Conservation (phyloP, 2,797 vertebrate genomes). For the Sebastes steindachneri region DNA sequence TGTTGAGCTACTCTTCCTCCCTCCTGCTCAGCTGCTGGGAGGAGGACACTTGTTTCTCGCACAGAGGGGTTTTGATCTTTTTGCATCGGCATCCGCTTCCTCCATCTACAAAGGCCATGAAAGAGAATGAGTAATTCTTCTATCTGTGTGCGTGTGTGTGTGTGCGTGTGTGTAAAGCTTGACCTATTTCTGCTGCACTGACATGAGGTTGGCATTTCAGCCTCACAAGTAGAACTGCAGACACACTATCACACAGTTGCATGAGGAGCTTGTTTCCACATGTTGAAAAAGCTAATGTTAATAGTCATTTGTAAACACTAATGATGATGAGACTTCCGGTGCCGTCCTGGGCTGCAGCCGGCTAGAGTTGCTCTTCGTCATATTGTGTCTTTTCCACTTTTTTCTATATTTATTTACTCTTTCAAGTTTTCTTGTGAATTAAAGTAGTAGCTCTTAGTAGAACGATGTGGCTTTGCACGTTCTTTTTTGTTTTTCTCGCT, state of each 20-base stretch:
- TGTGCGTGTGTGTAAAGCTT: slow-evolving; percentile 34
- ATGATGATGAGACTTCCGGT: too few relatives aligned
- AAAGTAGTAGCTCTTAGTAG: too few relatives aligned
- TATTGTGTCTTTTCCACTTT: too few relatives aligned
- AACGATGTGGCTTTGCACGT: too few relatives aligned
- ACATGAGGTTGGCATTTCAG: slow-evolving; percentile 73
- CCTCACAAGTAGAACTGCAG: slow-evolving; percentile 39
- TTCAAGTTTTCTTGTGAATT: too few relatives aligned
- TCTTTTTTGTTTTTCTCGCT: too few relatives aligned
- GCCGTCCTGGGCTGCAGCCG: too few relatives aligned
- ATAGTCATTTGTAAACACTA: slow-evolving; percentile 5
- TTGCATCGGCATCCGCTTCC: slow-evolving; percentile 88
- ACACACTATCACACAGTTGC: background rate
- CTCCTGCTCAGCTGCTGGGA: slow-evolving; percentile 81
- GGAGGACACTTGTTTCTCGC: slow-evolving; percentile 86
- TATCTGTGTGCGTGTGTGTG: slow-evolving; percentile 37
- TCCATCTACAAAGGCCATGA: slow-evolving; percentile 88
- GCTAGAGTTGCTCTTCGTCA: too few relatives aligned
- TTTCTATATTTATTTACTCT: too few relatives aligned
- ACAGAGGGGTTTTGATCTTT: slow-evolving; percentile 85
- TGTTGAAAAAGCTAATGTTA: slow-evolving; percentile 7
- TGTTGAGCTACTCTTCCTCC: slow-evolving; percentile 85
- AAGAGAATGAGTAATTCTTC: slow-evolving; percentile 82
- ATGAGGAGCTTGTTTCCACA: background rate
- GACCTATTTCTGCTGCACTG: slow-evolving; percentile 75